Evolutionary conservation across 2,113 vertebrate genomes (phyloP), one percentile per base, ranked within the genome.

Genomic region (Megaleporinus macrocephalus): DNA sequence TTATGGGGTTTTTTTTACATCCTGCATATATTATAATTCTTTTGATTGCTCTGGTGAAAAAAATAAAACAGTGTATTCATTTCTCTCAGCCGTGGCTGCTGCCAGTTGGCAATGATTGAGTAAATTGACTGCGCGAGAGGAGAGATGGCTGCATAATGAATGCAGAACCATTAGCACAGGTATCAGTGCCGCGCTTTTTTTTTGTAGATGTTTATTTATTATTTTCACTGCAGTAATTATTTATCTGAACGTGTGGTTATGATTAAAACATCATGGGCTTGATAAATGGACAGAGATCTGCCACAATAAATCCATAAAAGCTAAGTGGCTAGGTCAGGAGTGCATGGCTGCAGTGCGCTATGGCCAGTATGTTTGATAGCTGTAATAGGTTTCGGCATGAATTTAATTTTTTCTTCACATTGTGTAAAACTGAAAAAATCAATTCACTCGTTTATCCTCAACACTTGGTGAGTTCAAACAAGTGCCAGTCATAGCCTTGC

Each of bases 161-260:
- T 82, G 83, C 30, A 57, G 41, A 73, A 36, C 86, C 86, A 89
- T 89, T 89, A 89, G 86, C 62, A 75, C 79, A 81, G 82, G 81
- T 78, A 77, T 82, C 51, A 30, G 53, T 71, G 72, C 12, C 0
- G 14, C 51, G 72, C 51, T 83, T 70, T 70, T 83, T 70, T 70
- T n/a, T 44, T 44, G 1, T 68, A 76, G 65, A 68, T 81, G 72
- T 83, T 86, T 87, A 82, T 85, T 75, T 68, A 66, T 81, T 76
- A 69, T 74, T 53, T 82, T 74, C 80, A 55, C 29, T 20, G 30
- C 65, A 44, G 87, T 82, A 87, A 89, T 89, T 86, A 86, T 86
- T 87, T 78, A 83, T 84, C 73, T 80, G 61, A 84, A 85, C 86
- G 82, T 78, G 79, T 80, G 76, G 77, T 84, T 73, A 78, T 84